Conservation (phyloP, 2,888 invertebrate genomes). For the Drosophila rubida region DNA sequence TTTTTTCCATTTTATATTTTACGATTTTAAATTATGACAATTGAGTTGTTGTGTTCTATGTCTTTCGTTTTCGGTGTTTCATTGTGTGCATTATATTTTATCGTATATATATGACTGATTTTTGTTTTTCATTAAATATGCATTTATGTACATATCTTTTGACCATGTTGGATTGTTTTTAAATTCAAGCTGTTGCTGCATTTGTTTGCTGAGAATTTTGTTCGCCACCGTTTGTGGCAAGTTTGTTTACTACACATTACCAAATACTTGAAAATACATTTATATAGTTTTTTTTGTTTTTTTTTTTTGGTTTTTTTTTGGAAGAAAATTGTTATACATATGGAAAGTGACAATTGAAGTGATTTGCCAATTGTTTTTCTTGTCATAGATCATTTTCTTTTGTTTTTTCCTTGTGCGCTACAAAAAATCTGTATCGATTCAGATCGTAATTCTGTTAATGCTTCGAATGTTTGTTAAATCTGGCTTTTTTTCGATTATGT, state of each 20-base stretch:
- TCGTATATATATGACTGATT: constrained; percentile 9
- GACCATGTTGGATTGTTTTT: constrained; percentile 4
- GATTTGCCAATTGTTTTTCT: constrained; percentile 6
- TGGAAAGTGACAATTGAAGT: constrained; percentile 15
- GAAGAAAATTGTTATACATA: constrained; percentile 47
- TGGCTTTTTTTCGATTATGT: constrained; percentile 30
- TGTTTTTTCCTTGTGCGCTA: background rate
- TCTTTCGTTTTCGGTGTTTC: constrained; percentile 7
- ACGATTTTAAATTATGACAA: constrained; percentile 32
- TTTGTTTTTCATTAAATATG: constrained; percentile 7
- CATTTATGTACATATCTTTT: constrained; percentile 9
- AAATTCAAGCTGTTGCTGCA: constrained; percentile 12
- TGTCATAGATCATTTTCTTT: background rate
- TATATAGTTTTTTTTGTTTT: constrained; percentile 34
- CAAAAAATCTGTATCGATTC: constrained; percentile 26
- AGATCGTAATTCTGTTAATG: constrained; percentile 6
- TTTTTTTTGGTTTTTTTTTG: background rate
- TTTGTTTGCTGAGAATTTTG: constrained; percentile 10
- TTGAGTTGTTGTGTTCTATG: constrained; percentile 15
- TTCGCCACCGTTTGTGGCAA: constrained; percentile 3
- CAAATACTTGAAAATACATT: constrained; percentile 51
- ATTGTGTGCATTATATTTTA: constrained; percentile 22
- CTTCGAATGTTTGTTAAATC: constrained; percentile 6
- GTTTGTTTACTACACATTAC: constrained; percentile 33
- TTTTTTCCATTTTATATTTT: background rate